Conservation (phyloP, 2,888 invertebrate species). For the Eledona agricola region DNA sequence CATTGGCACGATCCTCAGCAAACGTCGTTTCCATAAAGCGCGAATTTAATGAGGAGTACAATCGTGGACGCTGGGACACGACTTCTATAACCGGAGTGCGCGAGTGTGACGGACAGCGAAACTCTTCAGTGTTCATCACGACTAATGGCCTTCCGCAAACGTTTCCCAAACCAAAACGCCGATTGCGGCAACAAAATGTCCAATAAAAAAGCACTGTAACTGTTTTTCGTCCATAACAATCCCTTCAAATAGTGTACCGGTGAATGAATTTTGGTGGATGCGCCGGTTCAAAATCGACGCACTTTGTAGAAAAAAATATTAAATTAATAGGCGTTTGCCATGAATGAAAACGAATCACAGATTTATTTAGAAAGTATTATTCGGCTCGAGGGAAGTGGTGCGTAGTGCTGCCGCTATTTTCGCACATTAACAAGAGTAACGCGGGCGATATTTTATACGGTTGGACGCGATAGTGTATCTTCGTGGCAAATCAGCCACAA, state of each 20-base stretch:
- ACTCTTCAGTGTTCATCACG: too few species aligned
- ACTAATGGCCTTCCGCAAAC: too few species aligned
- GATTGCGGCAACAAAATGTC: too few species aligned
- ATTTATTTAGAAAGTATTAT: slow-evolving; percentile 8
- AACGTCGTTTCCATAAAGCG: slow-evolving; percentile 5
- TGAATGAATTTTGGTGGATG: slow-evolving; percentile 16
- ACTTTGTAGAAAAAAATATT: slow-evolving; percentile 3
- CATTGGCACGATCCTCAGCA: slow-evolving; percentile 2
- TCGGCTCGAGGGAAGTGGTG: background rate
- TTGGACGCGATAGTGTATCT: slow-evolving; percentile 42
- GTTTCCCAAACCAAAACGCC: too few species aligned
- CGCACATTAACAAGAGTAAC: slow-evolving; percentile 11
- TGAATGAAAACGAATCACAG: background rate
- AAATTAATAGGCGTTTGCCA: background rate
- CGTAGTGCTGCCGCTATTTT: background rate
- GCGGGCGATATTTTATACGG: slow-evolving; percentile 27
- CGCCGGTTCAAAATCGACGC: slow-evolving; percentile 12
- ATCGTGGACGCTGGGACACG: background rate
- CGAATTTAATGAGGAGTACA: slow-evolving; percentile 1
- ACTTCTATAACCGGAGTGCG: slow-evolving; percentile 15
- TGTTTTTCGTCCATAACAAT: too few species aligned
- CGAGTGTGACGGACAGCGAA: slow-evolving; percentile 22
- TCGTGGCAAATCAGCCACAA: slow-evolving; percentile 53
- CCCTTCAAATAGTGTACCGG: too few species aligned
- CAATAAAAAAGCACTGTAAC: slow-evolving; percentile 9